Percentiles rank a stretch among this genome's conserved stretches.
phyloP scores from a whole-genome alignment of 1,140 invertebrate genomes.

The Bombus pascuorum region DNA sequence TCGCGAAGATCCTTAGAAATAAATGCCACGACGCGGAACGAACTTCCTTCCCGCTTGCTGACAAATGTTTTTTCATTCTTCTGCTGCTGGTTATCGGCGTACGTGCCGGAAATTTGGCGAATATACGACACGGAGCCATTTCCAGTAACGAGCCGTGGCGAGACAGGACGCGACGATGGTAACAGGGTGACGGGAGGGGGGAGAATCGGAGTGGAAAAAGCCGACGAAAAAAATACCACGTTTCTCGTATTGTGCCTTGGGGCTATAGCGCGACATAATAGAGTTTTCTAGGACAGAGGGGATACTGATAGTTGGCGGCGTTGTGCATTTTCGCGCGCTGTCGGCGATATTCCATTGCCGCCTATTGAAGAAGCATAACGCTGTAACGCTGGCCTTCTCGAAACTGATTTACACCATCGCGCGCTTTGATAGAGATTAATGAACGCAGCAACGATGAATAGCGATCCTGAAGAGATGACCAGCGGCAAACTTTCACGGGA shows the following conservation, averaged over 20 bases:
- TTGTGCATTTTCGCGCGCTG: slow-evolving; percentile 45
- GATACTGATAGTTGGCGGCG: slow-evolving; percentile 60
- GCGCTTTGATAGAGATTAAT: not conserved
- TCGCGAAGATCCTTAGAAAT: slow-evolving; percentile 32
- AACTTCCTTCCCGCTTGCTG: slow-evolving; percentile 38
- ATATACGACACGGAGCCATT: slow-evolving; percentile 50
- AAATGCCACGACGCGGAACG: slow-evolving; percentile 17
- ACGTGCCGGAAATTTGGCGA: slow-evolving; percentile 56
- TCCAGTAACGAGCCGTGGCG: slow-evolving; percentile 46
- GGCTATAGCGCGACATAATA: slow-evolving; percentile 52
- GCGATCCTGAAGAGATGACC: not conserved
- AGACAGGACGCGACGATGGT: not conserved
- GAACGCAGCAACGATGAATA: slow-evolving; percentile 2
- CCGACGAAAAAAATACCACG: slow-evolving; percentile 38
- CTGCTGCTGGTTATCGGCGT: slow-evolving; percentile 23
- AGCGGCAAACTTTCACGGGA: not conserved
- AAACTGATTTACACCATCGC: not conserved
- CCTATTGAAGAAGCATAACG: slow-evolving; percentile 38
- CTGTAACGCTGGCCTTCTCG: not conserved
- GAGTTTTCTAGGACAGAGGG: slow-evolving; percentile 61
- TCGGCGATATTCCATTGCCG: slow-evolving; percentile 21
- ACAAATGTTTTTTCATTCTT: slow-evolving; percentile 56
- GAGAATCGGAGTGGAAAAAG: slow-evolving; percentile 1
- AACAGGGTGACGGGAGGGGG: fast-evolving
- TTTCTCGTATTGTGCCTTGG: slow-evolving; percentile 50